Conservation (phyloP, 2,888 invertebrate genomes). For the Metellina segmentata region DNA sequence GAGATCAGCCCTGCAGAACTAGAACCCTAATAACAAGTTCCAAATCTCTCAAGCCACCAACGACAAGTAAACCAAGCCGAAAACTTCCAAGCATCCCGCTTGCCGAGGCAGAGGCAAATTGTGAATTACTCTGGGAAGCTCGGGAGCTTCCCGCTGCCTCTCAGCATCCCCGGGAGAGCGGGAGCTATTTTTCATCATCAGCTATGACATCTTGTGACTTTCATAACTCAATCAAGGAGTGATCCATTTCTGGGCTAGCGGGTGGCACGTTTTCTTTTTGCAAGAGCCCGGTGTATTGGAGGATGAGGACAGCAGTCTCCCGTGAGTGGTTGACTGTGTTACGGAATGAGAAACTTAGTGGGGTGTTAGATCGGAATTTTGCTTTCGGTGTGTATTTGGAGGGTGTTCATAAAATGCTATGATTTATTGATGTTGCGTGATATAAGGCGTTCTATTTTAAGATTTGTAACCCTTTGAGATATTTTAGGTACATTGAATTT, state of each 20-base stretch:
- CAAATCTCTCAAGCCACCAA: no score
- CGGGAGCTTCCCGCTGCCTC: neutral
- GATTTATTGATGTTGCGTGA: no score
- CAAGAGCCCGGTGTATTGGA: neutral
- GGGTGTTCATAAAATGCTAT: no score
- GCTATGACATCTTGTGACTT: slow-evolving; percentile 22
- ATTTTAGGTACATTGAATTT: no score
- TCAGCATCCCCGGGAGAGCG: neutral
- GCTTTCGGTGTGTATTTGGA: no score
- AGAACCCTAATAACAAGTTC: no score
- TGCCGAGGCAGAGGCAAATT: slow-evolving; percentile 15
- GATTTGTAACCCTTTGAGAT: no score
- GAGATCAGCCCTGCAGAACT: no score
- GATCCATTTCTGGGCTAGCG: neutral
- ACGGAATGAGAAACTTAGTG: neutral
- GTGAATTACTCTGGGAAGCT: slow-evolving; percentile 45
- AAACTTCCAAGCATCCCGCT: neutral
- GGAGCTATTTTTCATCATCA: slow-evolving; percentile 57
- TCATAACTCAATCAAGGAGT: slow-evolving; percentile 61
- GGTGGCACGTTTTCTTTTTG: neutral
- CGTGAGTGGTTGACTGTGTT: neutral
- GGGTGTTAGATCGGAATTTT: neutral
- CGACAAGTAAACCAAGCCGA: no score
- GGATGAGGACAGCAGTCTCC: neutral
- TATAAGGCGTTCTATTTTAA: no score